Percentiles rank a stretch among this genome's conserved stretches.
phyloP scores from a whole-genome alignment of 1,140 invertebrate genomes.

The Euborellia annulipes region DNA sequence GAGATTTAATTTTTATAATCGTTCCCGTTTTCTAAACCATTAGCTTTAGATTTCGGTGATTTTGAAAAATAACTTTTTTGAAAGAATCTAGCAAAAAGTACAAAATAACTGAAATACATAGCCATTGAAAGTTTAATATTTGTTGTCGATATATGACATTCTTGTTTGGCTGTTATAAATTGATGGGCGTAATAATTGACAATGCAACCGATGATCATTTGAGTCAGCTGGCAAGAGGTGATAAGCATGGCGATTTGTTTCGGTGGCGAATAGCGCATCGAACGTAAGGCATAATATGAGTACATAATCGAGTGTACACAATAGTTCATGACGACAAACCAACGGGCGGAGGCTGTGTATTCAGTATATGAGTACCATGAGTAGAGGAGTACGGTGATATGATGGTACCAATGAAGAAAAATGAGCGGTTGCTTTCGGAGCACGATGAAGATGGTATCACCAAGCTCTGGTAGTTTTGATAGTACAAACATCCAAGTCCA shows the following conservation, averaged over 20 bases:
- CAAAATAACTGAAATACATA: conserved; percentile 91
- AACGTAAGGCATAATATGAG: conserved; percentile 83
- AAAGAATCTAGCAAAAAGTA: conserved; percentile 81
- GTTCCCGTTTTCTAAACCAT: too few species aligned
- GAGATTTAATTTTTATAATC: too few species aligned
- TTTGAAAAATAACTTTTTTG: conserved; percentile 65
- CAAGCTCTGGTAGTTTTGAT: conserved; percentile 87
- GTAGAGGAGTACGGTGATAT: conserved; percentile 81
- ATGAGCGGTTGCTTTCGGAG: conserved; percentile 93
- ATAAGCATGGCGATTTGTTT: conserved; percentile 80
- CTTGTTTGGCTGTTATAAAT: conserved; percentile 42
- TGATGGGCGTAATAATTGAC: conserved; percentile 81
- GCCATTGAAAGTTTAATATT: conserved; percentile 79
- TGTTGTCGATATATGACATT: conserved; percentile 71
- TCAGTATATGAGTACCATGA: conserved; percentile 96
- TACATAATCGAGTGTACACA: conserved; percentile 97
- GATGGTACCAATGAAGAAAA: conserved; percentile 93
- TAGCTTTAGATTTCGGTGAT: too few species aligned
- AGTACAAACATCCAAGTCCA: conserved; percentile 94
- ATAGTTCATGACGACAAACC: conserved; percentile 99
- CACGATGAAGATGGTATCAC: conserved; percentile 95
- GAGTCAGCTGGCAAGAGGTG: conserved; percentile 76
- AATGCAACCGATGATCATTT: conserved; percentile 88
- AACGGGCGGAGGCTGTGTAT: conserved; percentile 89
- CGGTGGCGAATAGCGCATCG: conserved; percentile 74